phyloP scores from a whole-genome alignment of 2,888 invertebrate species.

The Ennomos fuscantarius region DNA sequence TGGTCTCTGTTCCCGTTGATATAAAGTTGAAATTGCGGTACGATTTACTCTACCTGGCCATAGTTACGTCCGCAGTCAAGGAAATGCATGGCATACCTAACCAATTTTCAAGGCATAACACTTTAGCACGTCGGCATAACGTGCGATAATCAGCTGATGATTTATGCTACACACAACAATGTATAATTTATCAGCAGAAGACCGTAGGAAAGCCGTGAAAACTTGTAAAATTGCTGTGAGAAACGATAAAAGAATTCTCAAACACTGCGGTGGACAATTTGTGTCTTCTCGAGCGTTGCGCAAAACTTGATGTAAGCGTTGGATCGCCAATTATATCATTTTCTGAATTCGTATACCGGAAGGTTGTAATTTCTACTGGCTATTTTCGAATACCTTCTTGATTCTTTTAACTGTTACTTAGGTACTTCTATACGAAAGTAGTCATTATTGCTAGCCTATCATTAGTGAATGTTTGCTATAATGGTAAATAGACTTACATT shows the following conservation, averaged over 20 bases:
- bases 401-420: background rate
- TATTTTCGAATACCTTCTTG: background rate
- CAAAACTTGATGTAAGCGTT: conserved; percentile 1
- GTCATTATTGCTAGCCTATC: too few relatives aligned
- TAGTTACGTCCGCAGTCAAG: too few relatives aligned
- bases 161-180: background rate
- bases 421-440: too few relatives aligned
- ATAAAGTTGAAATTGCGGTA: too few relatives aligned
- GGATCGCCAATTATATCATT: conserved; percentile 14
- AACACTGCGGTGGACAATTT: background rate
- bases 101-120: background rate
- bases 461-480: too few relatives aligned
- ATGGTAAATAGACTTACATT: too few relatives aligned
- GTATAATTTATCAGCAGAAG: conserved; percentile 1
- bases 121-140: background rate
- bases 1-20: too few relatives aligned
- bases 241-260: conserved; percentile 5
- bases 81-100: too few relatives aligned
- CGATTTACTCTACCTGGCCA: too few relatives aligned
- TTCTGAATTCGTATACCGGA: conserved; percentile 3
- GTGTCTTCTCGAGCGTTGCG: conserved; percentile 19
- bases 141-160: background rate
- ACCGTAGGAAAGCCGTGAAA: conserved; percentile 8
- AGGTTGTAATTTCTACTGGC: conserved; percentile 2
- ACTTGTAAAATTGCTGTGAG: conserved; percentile 4